Evolutionary conservation across 2,113 vertebrate genomes (phyloP), one percentile per base, ranked within the genome.

Genomic region (Chascanopsetta lugubris): DNA sequence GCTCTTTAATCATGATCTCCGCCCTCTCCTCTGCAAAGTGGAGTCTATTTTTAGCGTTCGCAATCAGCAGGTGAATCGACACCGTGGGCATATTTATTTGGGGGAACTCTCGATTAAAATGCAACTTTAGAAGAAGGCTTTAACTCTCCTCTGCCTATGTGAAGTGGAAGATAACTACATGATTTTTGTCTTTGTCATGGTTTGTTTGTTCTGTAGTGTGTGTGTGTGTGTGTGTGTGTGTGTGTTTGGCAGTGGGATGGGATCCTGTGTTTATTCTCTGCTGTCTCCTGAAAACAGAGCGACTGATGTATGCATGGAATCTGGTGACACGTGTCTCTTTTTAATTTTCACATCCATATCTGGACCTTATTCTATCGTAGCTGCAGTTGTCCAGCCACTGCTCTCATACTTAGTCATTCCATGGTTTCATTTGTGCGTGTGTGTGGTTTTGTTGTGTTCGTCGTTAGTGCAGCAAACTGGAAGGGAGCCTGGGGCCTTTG

Each of bases 381-480:
- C 71, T 68, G 46, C 74, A 42, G 75, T 61, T 26, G 34, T 69
- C 27, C 40, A 7, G 38, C 18, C 56, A 79, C 59, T 69, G 55
- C 68, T 58, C 43, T 53, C 63, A 72, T 59, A 66, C 40, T 68
- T 57, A 59, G 29, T 84, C 87, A 88, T 91, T 92, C 87, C 87
- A 79, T 77, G 55, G 36, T 87, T 75, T 65, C 18, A 43, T 85
- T 81, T 80, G 63, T 75, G 73, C 79, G 63, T 75, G 73, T 87
- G 47, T 56, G n/a, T 83, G 30, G 51, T 77, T 25, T 69, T 51
- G 48, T 64, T 59, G 75, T 30, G 42, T 79, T 32, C 43, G 15
- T 51, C 32, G 50, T 32, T 53, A 53, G 50, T 68, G 34, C 40
- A 46, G 63, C 49, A 65, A 29, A 61, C 54, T 55, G 77, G 57